phyloP scores from a whole-genome alignment of 2,888 invertebrate species.

The Scaptomyza cyrtandrae region DNA sequence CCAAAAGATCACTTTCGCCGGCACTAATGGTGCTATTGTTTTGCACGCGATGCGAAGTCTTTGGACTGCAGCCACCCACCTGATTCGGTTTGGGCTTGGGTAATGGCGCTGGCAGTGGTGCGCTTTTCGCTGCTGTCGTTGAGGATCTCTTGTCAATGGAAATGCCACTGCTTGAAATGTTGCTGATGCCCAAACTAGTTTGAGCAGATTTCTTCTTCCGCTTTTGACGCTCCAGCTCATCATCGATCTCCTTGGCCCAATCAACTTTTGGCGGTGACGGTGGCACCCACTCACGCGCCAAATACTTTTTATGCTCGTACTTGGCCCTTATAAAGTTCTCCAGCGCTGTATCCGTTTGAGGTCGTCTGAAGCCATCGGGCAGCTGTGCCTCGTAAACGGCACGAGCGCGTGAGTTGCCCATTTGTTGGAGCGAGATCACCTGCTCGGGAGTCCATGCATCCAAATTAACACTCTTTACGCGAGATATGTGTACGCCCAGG shows the following conservation, averaged over 20 bases:
- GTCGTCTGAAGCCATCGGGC: slow-evolving; percentile 97
- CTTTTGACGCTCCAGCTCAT: slow-evolving; percentile 92
- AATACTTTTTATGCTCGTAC: slow-evolving; percentile 99
- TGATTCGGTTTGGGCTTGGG: slow-evolving; percentile 83
- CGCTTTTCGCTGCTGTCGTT: slow-evolving; percentile 53
- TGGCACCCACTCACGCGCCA: slow-evolving; percentile 98
- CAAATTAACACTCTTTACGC: slow-evolving; percentile 98
- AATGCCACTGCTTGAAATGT: slow-evolving; percentile 39
- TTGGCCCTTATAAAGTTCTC: slow-evolving; percentile 99
- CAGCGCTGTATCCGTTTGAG: slow-evolving; percentile 96
- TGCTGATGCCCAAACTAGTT: slow-evolving; percentile 67
- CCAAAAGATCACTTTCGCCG: slow-evolving; percentile 82
- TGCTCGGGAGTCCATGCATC: slow-evolving; percentile 99
- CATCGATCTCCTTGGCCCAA: slow-evolving; percentile 95
- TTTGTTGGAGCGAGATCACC: slow-evolving; percentile 96
- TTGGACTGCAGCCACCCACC: slow-evolving; percentile 84
- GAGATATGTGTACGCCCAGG: slow-evolving; percentile 99
- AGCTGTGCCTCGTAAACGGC: slow-evolving; percentile 99
- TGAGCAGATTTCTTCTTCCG: slow-evolving; percentile 92
- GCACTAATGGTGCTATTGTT: slow-evolving; percentile 56
- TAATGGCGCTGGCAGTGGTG: slow-evolving; percentile 82
- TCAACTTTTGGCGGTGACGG: slow-evolving; percentile 93
- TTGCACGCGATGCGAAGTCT: slow-evolving; percentile 71
- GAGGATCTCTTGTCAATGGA: slow-evolving; percentile 60
- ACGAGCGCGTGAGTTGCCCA: slow-evolving; percentile 98